Base-by-base conservation (phyloP, 2,797 vertebrate genomes). In the Scyliorhinus canicula region DNA sequence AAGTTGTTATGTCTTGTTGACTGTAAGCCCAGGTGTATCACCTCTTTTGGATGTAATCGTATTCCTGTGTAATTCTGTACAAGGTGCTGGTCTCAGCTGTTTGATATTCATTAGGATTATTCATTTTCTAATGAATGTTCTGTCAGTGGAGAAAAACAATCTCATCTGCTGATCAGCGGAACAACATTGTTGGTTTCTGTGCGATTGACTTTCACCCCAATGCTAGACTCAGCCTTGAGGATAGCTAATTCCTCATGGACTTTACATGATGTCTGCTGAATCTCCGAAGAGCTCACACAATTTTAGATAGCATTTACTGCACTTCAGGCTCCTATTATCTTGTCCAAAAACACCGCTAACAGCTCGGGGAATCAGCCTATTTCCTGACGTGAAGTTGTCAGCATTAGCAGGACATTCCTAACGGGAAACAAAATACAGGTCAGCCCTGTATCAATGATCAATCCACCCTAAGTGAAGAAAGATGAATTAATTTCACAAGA, bases 81-180 rank as follows among this genome's bases (percentile, higher is more conserved):
- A 71, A 94, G 93, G 67, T 74, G 26, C 91, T 93, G 91, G 65
- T 93, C 91, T 93, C 91, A 93, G 93, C 93, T 94, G 67, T 94
- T 94, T 74, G 67, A 94, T 94, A 94, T 94, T 94, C 67, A 94
- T 94, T 94, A 94, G 93, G 50, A 94, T 94, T 74, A 94, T 94
- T 74, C 93, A 74, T 52, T 74, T 94, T 74, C 44, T 94, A 94
- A 94, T 94, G 93, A 94, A 94, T 94, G 47, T 94, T 94, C 67
- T 94, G 93, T 94, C 67, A 94, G 67, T 74, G 26, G 44, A 94
- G 67, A 94, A 94, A 71, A 71, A 94, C 67, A 94, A 74, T 90
- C 86, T 90, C 86, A 90, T 60, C 86, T 90, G 55, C 86, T 35
- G 35, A 60, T 90, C 86, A 90, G 52, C 69, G 44, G 44, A 93